phyloP scores from a whole-genome alignment of 2,113 vertebrate genomes.

The Anser brachyrhynchus region DNA sequence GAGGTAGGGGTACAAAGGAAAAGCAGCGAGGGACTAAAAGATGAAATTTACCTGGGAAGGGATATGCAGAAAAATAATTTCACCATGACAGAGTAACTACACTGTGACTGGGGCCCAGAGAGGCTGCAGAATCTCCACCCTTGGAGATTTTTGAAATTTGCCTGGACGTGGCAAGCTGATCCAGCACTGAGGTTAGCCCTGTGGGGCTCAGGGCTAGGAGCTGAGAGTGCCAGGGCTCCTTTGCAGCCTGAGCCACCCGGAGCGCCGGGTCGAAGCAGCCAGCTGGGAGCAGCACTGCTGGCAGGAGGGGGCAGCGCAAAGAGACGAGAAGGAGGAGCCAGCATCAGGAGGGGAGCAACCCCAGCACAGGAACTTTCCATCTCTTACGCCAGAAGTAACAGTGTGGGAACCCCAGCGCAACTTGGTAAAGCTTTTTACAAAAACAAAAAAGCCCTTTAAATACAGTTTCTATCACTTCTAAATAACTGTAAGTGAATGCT shows the following conservation, averaged over 20 bases:
- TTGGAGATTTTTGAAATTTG: neutral
- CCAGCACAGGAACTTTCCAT: neutral
- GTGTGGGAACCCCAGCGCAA: neutral
- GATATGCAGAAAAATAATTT: neutral
- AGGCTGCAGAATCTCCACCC: neutral
- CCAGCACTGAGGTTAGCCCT: neutral
- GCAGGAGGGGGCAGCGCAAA: fast-evolving
- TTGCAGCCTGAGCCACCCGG: neutral
- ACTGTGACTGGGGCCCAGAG: fast-evolving
- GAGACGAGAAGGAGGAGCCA: neutral
- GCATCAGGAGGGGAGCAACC: neutral
- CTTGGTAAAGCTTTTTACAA: neutral
- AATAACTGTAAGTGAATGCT: neutral
- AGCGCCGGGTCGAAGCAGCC: fast-evolving
- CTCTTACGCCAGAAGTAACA: neutral
- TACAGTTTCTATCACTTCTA: neutral
- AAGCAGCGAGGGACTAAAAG: neutral
- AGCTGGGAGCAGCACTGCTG: neutral
- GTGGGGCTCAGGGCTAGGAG: neutral
- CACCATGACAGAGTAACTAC: neutral
- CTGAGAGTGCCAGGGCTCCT: neutral
- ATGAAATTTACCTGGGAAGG: neutral
- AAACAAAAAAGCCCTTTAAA: too few relatives aligned
- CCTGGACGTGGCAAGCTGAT: neutral
- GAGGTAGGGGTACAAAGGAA: neutral